Evolutionary conservation across 1,140 invertebrate genomes (phyloP).

Genomic region (Drosophila biarmipes): DNA sequence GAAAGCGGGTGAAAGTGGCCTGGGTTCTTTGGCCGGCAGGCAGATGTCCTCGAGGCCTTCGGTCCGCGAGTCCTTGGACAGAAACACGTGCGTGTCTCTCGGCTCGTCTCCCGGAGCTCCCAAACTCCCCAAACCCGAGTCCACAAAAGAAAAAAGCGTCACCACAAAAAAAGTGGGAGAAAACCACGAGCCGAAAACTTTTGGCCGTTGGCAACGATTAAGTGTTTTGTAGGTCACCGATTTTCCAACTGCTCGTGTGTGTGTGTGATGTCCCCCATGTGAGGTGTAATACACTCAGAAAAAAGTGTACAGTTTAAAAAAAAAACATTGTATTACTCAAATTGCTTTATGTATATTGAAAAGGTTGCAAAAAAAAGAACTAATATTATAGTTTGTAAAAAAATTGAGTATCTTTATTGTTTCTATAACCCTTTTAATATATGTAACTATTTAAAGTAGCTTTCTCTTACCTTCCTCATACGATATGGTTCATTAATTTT

Average conservation of each 20-base stretch:
- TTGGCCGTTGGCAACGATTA: constrained; percentile 54
- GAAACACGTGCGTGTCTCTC: constrained; percentile 38
- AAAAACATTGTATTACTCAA: no score
- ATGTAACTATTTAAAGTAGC: no score
- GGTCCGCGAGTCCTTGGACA: constrained; percentile 26
- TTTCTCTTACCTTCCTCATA: no score
- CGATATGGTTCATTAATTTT: no score
- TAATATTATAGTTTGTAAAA: no score
- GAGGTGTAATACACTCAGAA: constrained; percentile 4
- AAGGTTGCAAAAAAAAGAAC: no score
- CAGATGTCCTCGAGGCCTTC: constrained; percentile 7
- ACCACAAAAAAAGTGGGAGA: constrained; percentile 1
- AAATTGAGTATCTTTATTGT: no score
- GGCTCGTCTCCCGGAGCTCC: constrained; percentile 16
- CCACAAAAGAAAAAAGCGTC: not conserved
- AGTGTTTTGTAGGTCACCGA: constrained; percentile 70
- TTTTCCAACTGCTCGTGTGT: constrained; percentile 26
- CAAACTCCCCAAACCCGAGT: constrained; percentile 2
- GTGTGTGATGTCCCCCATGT: not conserved
- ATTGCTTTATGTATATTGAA: no score
- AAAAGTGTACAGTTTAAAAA: not conserved
- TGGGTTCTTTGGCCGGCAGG: constrained; percentile 7
- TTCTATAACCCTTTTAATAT: no score
- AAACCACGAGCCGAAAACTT: constrained; percentile 10
- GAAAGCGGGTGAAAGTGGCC: not conserved